phyloP scores from a whole-genome alignment of 1,140 invertebrate genomes.

The Microplitis mediator region DNA sequence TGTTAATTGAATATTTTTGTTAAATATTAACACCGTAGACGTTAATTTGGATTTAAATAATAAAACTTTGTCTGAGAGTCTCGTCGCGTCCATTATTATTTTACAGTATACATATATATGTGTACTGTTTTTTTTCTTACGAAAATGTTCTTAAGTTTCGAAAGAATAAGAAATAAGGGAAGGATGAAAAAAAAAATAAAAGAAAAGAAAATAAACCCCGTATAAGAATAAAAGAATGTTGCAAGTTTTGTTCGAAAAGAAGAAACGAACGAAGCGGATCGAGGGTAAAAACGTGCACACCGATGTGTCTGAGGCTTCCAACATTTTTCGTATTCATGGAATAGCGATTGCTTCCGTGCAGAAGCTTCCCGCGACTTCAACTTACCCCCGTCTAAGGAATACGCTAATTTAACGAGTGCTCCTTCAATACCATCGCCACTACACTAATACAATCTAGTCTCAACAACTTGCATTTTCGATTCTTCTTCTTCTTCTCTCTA shows the following conservation, averaged over 20 bases:
- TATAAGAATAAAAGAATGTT: neutral
- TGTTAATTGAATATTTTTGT: no score
- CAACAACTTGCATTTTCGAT: neutral
- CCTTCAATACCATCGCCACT: neutral
- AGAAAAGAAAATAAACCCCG: neutral
- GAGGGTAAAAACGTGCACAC: conserved; percentile 19
- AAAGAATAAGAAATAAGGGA: no score
- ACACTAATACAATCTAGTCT: conserved; percentile 3
- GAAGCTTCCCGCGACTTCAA: conserved; percentile 27
- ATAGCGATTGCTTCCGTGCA: conserved; percentile 53
- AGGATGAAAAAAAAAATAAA: neutral
- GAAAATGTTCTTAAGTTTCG: no score
- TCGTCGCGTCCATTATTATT: no score
- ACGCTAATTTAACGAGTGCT: conserved; percentile 53
- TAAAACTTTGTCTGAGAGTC: no score
- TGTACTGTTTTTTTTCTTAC: no score
- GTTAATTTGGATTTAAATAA: no score
- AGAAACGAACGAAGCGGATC: neutral
- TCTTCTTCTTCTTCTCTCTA: conserved; percentile 13
- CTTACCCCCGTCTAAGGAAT: conserved; percentile 41
- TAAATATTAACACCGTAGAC: no score
- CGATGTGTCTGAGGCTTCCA: conserved; percentile 15
- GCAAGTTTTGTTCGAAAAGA: neutral
- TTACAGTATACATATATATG: no score
- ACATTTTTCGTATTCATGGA: conserved; percentile 59